Conservation (phyloP, 2,113 vertebrate genomes). For the Chamaea fasciata region DNA sequence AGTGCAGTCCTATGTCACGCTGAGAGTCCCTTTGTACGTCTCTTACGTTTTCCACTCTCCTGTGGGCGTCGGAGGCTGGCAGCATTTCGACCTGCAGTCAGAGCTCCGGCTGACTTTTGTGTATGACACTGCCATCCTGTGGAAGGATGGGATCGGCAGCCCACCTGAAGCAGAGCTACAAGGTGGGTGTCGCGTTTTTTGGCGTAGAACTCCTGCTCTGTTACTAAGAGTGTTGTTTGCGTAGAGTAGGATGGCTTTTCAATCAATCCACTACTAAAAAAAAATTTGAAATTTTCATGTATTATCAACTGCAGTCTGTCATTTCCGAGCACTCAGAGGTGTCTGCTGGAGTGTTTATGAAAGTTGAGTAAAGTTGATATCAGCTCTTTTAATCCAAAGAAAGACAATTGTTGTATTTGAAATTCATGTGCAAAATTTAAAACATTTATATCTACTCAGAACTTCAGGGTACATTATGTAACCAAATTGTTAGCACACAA, state of each 20-base stretch:
- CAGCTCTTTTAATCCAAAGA: background rate
- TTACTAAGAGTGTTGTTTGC: background rate
- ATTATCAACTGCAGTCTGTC: background rate
- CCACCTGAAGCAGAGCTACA: slow-evolving; percentile 89
- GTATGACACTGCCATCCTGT: slow-evolving; percentile 96
- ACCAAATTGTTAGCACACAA: background rate
- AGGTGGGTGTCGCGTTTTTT: slow-evolving; percentile 62
- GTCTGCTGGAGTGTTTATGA: background rate
- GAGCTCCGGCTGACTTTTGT: slow-evolving; percentile 93
- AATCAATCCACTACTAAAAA: background rate
- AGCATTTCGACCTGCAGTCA: slow-evolving; percentile 92
- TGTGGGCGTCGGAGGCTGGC: slow-evolving; percentile 86
- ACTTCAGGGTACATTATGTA: background rate
- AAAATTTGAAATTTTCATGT: background rate
- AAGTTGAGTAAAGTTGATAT: background rate
- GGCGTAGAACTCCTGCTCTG: background rate
- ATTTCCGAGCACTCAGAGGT: background rate
- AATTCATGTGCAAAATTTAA: background rate
- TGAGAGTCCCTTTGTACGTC: slow-evolving; percentile 89
- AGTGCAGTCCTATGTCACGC: slow-evolving; percentile 92
- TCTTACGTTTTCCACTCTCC: slow-evolving; percentile 94
- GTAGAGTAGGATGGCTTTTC: background rate
- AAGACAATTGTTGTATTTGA: background rate
- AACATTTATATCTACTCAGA: background rate
- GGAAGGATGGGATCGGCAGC: slow-evolving; percentile 90